phyloP scores from a whole-genome alignment of 2,888 invertebrate species.

The Andrena praecox region DNA sequence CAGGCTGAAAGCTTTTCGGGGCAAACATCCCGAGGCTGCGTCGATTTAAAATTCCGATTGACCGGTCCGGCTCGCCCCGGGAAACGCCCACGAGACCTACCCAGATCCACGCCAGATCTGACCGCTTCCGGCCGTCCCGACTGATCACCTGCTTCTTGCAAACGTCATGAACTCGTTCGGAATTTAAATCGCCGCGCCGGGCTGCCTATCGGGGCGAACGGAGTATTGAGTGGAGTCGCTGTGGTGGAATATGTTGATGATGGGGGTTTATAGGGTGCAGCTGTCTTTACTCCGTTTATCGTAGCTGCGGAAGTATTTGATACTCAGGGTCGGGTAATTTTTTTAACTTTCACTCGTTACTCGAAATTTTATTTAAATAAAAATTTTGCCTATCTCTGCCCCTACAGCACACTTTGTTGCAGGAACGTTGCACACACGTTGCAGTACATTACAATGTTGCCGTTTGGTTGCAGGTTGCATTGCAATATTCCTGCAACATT shows the following conservation, averaged over 20 bases:
- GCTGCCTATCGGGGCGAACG: not conserved
- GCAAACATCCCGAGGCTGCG: conserved; percentile 71
- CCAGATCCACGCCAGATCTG: conserved; percentile 6
- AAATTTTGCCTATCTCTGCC: too few species aligned
- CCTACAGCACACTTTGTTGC: too few species aligned
- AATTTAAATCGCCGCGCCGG: conserved; percentile 22
- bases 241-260: not conserved
- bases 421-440: too few species aligned
- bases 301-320: too few species aligned
- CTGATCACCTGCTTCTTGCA: conserved; percentile 42
- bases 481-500: too few species aligned
- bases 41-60: conserved; percentile 82
- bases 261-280: not conserved
- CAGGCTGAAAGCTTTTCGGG: conserved; percentile 78
- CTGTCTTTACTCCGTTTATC: not conserved
- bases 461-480: too few species aligned
- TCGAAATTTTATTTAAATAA: too few species aligned
- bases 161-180: conserved; percentile 20
- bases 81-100: conserved; percentile 31
- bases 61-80: conserved; percentile 54
- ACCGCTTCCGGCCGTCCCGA: conserved; percentile 36
- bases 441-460: too few species aligned
- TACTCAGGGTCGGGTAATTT: too few species aligned
- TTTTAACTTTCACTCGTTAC: too few species aligned
- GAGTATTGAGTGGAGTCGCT: not conserved